Conservation (phyloP, 2,113 vertebrate genomes). For the Phaetusa simplex region DNA sequence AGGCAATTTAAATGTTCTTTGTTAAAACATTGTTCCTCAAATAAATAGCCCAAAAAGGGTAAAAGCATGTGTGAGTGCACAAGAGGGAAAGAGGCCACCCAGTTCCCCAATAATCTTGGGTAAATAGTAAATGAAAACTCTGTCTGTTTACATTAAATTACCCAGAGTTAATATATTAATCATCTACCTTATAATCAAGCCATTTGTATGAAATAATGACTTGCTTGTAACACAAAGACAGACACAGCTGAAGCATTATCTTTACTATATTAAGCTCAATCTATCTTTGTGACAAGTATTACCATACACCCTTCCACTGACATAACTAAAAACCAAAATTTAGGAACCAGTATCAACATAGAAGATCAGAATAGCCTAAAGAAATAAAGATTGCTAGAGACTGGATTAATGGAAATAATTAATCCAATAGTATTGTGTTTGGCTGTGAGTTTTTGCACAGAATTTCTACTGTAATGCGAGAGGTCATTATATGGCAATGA, state of each 20-base stretch:
- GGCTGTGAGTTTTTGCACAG: not conserved
- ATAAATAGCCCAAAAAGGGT: not conserved
- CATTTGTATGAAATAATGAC: not conserved
- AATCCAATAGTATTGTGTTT: not conserved
- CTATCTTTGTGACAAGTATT: not conserved
- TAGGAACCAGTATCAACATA: not conserved
- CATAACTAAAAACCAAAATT: not conserved
- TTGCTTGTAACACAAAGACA: not conserved
- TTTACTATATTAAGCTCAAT: not conserved
- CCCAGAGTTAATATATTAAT: not conserved
- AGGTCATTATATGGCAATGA: not conserved
- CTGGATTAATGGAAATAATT: not conserved
- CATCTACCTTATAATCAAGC: not conserved
- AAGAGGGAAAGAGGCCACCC: not conserved
- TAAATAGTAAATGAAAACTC: not conserved
- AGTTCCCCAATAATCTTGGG: not conserved
- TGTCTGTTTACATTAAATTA: not conserved
- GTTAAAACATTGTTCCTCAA: not conserved
- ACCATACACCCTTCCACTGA: not conserved
- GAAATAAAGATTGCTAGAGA: not conserved
- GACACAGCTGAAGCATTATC: not conserved
- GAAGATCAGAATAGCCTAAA: not conserved
- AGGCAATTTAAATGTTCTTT: constrained; percentile 17
- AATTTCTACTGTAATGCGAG: not conserved
- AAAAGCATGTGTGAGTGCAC: not conserved